Conservation (phyloP, 2,113 vertebrate species). For the Vulpes ferrilata region DNA sequence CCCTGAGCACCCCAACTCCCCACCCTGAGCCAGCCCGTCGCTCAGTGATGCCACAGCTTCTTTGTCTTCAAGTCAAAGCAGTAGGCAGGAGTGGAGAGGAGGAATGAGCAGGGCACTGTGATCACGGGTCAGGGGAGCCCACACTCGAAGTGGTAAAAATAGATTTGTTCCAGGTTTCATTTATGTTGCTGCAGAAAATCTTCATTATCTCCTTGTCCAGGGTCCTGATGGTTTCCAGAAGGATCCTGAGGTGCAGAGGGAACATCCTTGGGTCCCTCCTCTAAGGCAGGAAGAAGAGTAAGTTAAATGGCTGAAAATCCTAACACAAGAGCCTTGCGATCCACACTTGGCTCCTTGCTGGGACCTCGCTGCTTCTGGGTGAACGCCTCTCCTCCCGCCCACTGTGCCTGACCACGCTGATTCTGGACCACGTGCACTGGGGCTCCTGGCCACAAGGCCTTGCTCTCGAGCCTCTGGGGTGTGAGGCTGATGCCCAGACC, state of each 20-base stretch:
- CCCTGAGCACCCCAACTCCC: neutral
- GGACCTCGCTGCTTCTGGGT: neutral
- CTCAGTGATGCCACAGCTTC: neutral
- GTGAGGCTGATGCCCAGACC: neutral
- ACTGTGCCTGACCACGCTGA: neutral
- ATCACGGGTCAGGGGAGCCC: conserved; percentile 56
- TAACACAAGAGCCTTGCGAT: neutral
- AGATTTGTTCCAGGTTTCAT: neutral
- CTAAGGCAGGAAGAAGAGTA: neutral
- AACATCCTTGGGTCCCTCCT: neutral
- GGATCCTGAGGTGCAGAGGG: too few relatives aligned
- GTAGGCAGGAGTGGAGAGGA: neutral
- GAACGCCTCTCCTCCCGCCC: neutral
- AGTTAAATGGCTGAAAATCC: neutral
- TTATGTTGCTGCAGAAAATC: conserved; percentile 62
- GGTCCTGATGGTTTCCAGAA: neutral
- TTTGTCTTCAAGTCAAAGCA: conserved; percentile 61
- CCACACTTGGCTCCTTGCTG: rapidly evolving
- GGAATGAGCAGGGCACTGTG: conserved; percentile 56
- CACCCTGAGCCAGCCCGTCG: neutral
- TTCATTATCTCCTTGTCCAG: conserved; percentile 55
- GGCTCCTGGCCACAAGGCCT: too few relatives aligned
- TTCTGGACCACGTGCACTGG: neutral
- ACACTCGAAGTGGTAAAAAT: conserved; percentile 50
- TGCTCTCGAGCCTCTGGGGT: too few relatives aligned